Evolutionary conservation across 2,797 vertebrate genomes (phyloP).

Genomic region (Notoglanidium macrostoma): DNA sequence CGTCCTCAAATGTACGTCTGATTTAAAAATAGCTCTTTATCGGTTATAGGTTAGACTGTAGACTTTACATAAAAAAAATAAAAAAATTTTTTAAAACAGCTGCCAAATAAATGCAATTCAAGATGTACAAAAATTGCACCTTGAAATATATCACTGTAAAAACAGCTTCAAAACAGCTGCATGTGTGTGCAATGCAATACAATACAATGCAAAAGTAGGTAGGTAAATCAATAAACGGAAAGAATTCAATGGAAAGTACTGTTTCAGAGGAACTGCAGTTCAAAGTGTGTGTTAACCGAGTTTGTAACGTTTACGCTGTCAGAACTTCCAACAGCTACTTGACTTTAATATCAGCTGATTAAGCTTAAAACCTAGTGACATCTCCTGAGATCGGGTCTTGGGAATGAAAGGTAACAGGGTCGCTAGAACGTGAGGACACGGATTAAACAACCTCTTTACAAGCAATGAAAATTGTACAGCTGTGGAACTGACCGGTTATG

Average conservation of each 20-base stretch:
- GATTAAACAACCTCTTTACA: background rate
- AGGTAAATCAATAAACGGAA: background rate
- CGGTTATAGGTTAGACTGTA: background rate
- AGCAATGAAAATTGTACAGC: background rate
- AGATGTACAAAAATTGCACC: background rate
- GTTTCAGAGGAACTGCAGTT: background rate
- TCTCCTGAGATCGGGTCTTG: background rate
- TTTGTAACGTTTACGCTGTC: background rate
- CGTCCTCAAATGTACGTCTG: background rate
- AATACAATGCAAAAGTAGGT: background rate
- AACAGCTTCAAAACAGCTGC: background rate
- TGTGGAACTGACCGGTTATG: constrained; percentile 88
- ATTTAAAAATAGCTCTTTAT: background rate
- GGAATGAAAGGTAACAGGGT: background rate
- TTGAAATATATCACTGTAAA: background rate
- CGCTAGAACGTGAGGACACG: background rate
- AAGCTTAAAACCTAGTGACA: background rate
- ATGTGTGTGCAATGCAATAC: background rate
- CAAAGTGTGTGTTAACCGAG: background rate
- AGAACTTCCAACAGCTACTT: constrained; percentile 11
- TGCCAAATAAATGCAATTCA: background rate
- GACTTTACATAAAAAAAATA: background rate
- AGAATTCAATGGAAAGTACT: background rate
- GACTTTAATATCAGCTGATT: constrained; percentile 19
- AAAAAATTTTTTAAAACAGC: background rate